Base-by-base conservation (phyloP, 2,113 vertebrate genomes). In the Melanerpes aurifrons region DNA sequence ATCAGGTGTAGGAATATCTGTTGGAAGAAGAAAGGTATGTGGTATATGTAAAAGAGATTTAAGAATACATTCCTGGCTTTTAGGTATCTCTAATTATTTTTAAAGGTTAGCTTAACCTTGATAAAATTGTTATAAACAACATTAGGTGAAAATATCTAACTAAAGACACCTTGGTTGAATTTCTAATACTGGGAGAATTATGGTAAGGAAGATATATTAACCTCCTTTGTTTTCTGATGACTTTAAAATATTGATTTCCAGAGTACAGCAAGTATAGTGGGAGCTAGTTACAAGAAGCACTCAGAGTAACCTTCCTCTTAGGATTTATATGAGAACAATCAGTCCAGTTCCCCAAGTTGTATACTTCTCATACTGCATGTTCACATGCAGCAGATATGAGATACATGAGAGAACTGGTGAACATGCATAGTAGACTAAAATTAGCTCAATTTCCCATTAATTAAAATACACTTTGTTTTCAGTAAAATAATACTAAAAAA, bases 361-460 rank as follows among this genome's bases (percentile, higher is more conserved):
- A 75, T 16, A 26, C 43, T 87, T 92, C 68, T 40, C 61, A 63
- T 48, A 48, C 10, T 7, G 1, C 56, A 54, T 31, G 28, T 45
- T 45, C 47, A 29, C 53, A 63, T 64, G 68, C 15, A 85, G 85
- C 89, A 95, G 43, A 93, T 85, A 71, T 89, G 91, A 85, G 19
- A 10, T 80, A 45, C 73, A 48, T 57, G 82, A 37, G 77, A 32
- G 53, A 91, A 92, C 64, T 89, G 57, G 8, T 70, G 15, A 15
- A 47, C 2, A 0, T 22, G 28, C 15, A 47, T n/a, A 25, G 5
- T 59, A 7, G 85, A 66, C 69, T 89, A 85, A 92, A 93, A 89
- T 73, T 56, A 72, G 40, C 50, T 90, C 0, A 26, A 89, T 92
- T 92, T 43, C 43, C 57, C 37, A 22, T 77, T 73, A 73, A 87